Conservation (phyloP, 1,140 invertebrate species). For the Polyergus mexicanus region DNA sequence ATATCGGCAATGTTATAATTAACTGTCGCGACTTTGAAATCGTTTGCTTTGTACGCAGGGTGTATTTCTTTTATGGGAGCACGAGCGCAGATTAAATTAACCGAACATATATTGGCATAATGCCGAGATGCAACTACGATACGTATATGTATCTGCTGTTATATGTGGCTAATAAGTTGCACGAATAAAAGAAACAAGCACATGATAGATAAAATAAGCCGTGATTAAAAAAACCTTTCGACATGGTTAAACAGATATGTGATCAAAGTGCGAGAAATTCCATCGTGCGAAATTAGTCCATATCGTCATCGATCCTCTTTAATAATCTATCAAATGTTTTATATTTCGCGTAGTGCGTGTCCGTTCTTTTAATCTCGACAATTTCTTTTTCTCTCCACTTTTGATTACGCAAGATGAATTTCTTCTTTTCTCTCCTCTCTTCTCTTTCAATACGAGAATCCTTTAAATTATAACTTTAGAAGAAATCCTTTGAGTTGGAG, state of each 20-base stretch:
- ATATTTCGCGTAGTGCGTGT: not conserved
- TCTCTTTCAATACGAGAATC: not conserved
- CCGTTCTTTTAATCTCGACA: not conserved
- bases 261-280: not conserved
- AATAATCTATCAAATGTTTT: not conserved
- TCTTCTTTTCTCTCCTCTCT: not conserved
- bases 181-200: conserved; percentile 15
- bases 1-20: conserved; percentile 46
- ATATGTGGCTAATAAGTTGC: conserved; percentile 49
- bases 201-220: conserved; percentile 29
- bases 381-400: too few relatives aligned
- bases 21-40: conserved; percentile 53
- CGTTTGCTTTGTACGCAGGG: conserved; percentile 29
- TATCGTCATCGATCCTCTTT: not conserved
- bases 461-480: not conserved
- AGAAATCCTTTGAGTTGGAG: not conserved
- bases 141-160: conserved; percentile 46
- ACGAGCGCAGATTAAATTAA: conserved; percentile 51
- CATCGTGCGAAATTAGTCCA: not conserved
- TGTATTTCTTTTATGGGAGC: conserved; percentile 49
- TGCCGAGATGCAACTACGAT: conserved; percentile 50
- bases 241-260: conserved; percentile 1
- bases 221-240: conserved; percentile 15
- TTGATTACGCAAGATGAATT: not conserved
- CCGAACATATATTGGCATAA: conserved; percentile 20